These are phyloP conservation scores for Passer domesticus DNA, from an alignment of 2,113 vertebrate genomes.

Conservation along the genomic window DNA sequence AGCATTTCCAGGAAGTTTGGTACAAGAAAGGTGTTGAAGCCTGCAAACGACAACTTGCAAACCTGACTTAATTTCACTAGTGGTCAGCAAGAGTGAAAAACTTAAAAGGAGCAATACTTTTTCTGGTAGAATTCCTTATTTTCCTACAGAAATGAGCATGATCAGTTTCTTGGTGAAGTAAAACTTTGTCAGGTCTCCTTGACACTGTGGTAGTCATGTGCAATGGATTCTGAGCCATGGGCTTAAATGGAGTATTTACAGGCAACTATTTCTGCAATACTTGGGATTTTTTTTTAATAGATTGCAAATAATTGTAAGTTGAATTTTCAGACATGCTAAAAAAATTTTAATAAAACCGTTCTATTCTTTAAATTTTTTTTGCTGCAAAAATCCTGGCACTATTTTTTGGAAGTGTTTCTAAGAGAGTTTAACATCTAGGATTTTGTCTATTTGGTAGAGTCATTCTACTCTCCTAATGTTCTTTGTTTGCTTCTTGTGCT, in stretches of 20 bases:
- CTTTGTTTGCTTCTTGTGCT: not conserved
- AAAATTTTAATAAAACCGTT: not conserved
- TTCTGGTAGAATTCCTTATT: not conserved
- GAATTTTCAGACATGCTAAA: not conserved
- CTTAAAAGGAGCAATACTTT: not conserved
- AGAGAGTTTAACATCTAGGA: not conserved
- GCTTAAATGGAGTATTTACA: not conserved
- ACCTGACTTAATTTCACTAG: not conserved
- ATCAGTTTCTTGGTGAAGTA: not conserved
- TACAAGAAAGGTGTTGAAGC: not conserved
- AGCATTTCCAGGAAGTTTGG: not conserved
- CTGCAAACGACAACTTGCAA: not conserved
- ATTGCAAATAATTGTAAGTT: not conserved
- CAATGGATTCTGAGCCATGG: not conserved
- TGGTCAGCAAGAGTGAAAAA: not conserved
- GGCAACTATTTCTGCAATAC: not conserved
- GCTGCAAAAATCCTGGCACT: not conserved
- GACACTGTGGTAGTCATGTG: not conserved
- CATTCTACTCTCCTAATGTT: not conserved
- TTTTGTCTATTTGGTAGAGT: not conserved
- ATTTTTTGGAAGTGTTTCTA: not conserved
- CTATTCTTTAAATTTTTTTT: not conserved
- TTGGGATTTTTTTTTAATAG: not conserved
- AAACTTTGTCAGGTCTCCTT: not conserved
- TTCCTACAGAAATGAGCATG: not conserved